These are phyloP conservation scores for Camptogramma bilineatum DNA, from an alignment of 2,888 invertebrate species.

Conservation along the genomic window DNA sequence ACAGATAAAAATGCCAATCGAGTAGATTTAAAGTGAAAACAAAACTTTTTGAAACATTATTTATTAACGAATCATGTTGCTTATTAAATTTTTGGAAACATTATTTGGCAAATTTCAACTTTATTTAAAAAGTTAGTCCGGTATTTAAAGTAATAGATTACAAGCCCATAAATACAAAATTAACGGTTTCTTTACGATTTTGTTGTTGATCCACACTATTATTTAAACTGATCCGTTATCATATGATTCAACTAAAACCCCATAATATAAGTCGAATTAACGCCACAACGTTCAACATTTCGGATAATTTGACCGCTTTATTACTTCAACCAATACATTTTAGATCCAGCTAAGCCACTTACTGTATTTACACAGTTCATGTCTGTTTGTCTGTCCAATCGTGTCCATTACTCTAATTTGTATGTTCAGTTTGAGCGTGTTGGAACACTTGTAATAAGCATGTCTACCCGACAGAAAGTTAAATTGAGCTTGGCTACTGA, in stretches of 20 bases:
- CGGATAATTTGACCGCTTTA: background rate
- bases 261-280: too few species aligned
- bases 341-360: constrained; percentile 4
- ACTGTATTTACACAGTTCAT: constrained; percentile 10
- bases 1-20: background rate
- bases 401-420: constrained; percentile 36
- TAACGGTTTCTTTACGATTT: too few species aligned
- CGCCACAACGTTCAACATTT: background rate
- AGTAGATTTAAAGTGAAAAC: background rate
- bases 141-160: background rate
- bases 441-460: constrained; percentile 31
- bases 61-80: too few species aligned
- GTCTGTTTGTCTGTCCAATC: constrained; percentile 24
- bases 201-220: too few species aligned
- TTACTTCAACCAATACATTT: background rate
- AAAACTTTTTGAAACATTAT: too few species aligned
- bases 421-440: constrained; percentile 30
- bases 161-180: too few species aligned
- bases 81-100: too few species aligned
- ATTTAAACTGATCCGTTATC: too few species aligned
- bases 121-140: background rate
- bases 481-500: constrained; percentile 34
- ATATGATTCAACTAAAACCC: background rate
- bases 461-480: constrained; percentile 22
- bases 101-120: background rate